Evolutionary conservation across 1,140 invertebrate genomes (phyloP), one percentile per base, ranked within the genome.

Genomic region (Euura lappo): DNA sequence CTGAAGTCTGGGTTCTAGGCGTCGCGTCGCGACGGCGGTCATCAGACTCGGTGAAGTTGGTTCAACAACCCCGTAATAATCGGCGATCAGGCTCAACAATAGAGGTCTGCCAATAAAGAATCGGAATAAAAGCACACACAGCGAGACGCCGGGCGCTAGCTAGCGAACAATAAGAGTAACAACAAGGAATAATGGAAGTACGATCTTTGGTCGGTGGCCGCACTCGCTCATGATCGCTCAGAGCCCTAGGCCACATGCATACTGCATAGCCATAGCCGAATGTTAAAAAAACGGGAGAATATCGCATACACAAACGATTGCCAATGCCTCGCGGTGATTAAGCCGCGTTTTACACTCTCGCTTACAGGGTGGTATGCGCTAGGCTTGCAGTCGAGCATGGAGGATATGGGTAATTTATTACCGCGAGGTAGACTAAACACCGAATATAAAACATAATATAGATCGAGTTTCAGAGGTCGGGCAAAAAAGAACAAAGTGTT

Each of bases 31-130:
- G 69, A 45, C 42, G 8, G 45, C 45, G 45, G 10, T 11, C 45
- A 11, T 6, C 45, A n/a, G 7, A 47, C 28, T 28, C 43, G 45
- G 45, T 42, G 68, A 42, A 42, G 45, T 75, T 68, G 72, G 75
- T 76, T 73, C 77, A 73, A 76, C 73, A 73, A 74, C 73, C 75
- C 75, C 70, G 45, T 76, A 78, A 78, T 70, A 68, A 73, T 75
- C 66, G 69, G 65, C 43, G 64, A 65, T 42, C 42, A 47, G 13
- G 44, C 70, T 66, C 44, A 67, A 72, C 71, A 67, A 72, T 67
- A 71, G 67, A 68, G 65, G 28, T 28, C 71, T 68, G 13, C 10
- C n/a, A 47, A 65, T 60, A 45, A 28, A 4, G 51, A 60, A 28
- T 44, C n/a, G 43, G 45, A 65, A 42, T 44, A 42, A 65, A 60